Evolutionary conservation across 1,140 invertebrate genomes (phyloP), one percentile per base, ranked within the genome.

Genomic region (Oryctes rhinoceros): DNA sequence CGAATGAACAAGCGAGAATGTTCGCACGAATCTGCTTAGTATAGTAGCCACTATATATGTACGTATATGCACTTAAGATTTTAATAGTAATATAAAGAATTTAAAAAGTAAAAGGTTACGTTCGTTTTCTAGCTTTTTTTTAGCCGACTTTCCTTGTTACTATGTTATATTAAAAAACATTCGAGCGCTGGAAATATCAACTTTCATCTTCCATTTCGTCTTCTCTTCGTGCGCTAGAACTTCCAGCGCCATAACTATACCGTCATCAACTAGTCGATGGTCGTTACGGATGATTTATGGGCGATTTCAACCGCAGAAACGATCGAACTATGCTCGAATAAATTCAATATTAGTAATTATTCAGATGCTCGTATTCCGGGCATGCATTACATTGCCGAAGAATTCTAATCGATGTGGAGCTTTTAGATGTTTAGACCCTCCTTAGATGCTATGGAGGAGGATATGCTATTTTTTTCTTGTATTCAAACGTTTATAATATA

Each of bases 301-400:
- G n/a, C 18, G 53, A 59, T 59, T 59, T 18, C 53, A 59, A 59
- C 53, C 53, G 18, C 53, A 59, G 39, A 59, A 59, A 59, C n/a
- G 15, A 59, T 6, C 53, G 53, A 59, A 59, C 53, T 59, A 59
- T 59, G 53, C 53, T 59, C 53, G 53, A 59, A 59, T 59, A 59
- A 59, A 59, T 59, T 59, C 53, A 59, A 59, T 59, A 59, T 18
- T 59, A 59, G 3, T 59, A 59, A 59, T 59, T 59, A 59, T 59
- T 59, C 13, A 59, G 18, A 59, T 59, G 18, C 18, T 1, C 24
- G 2, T 30, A 15, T 59, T n/a, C 5, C n/a, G 53, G 6, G 15
- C n/a, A 59, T 59, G 20, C 18, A 15, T 59, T 59, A 59, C n/a
- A 59, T 7, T n/a, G 18, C 15, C 15, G 0, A 6, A 18, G 53